These are phyloP conservation scores for Ditylenchus dipsaci DNA, from an alignment of 1,140 invertebrate species.

Conservation along the genomic window DNA sequence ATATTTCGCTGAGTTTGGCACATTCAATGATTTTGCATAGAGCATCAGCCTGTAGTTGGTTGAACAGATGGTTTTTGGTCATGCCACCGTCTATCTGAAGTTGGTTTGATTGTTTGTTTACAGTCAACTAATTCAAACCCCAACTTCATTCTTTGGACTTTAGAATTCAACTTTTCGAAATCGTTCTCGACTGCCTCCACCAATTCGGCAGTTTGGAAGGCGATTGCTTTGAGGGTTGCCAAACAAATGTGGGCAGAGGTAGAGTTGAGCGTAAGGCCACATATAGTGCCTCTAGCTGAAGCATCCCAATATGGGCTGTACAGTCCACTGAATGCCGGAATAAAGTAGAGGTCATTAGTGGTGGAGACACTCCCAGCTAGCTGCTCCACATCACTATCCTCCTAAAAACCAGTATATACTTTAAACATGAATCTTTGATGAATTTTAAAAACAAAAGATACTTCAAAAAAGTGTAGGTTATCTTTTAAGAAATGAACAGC, in stretches of 20 bases:
- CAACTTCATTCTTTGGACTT: not conserved
- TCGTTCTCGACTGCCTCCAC: constrained; percentile 45
- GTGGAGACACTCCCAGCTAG: constrained; percentile 63
- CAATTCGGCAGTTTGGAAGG: constrained; percentile 75
- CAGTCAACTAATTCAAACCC: constrained; percentile 12
- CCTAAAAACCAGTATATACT: too few species aligned
- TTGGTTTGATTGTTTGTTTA: constrained; percentile 59
- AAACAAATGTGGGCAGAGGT: constrained; percentile 70
- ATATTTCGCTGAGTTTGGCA: constrained; percentile 50
- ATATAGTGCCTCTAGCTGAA: constrained; percentile 76
- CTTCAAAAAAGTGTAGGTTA: constrained; percentile 26
- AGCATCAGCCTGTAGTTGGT: constrained; percentile 83
- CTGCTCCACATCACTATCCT: not conserved
- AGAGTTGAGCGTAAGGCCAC: too few species aligned
- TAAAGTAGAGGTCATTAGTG: constrained; percentile 82
- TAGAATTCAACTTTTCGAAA: constrained; percentile 11
- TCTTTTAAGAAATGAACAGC: constrained; percentile 63
- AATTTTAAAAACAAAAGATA: not conserved
- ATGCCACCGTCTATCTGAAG: not conserved
- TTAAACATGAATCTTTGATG: not conserved
- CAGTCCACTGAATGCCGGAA: constrained; percentile 82
- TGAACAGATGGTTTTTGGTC: not conserved
- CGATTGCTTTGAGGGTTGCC: constrained; percentile 85
- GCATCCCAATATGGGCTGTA: constrained; percentile 72
- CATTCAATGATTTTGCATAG: constrained; percentile 64